Evolutionary conservation across 2,888 invertebrate genomes (phyloP).

Genomic region (Drosophila mercatorum): DNA sequence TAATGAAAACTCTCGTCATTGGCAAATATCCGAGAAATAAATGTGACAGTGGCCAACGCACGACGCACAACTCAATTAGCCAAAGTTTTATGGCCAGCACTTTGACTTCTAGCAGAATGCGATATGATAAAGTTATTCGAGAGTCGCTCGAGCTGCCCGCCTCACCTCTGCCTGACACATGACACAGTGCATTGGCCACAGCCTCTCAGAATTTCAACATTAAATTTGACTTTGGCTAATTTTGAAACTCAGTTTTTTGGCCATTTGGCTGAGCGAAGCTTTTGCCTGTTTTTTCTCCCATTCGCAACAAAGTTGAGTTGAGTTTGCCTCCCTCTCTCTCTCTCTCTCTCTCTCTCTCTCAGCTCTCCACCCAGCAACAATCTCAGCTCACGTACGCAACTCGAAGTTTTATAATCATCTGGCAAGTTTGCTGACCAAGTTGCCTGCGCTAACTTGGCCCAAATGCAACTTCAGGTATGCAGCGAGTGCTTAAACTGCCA

Average conservation of each 20-base stretch:
- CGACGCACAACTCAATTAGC: slow-evolving; percentile 53
- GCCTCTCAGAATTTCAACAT: slow-evolving; percentile 26
- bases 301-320: slow-evolving; percentile 40
- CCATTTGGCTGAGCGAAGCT: background rate
- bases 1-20: slow-evolving; percentile 11
- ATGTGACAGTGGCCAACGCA: slow-evolving; percentile 22
- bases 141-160: background rate
- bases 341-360: background rate
- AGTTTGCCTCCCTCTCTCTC: background rate
- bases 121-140: slow-evolving; percentile 35
- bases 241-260: slow-evolving; percentile 35
- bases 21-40: slow-evolving; percentile 1
- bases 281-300: background rate
- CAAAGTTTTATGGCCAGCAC: slow-evolving; percentile 20
- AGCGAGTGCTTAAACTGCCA: slow-evolving; percentile 5
- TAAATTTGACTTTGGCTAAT: slow-evolving; percentile 39
- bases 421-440: slow-evolving; percentile 47
- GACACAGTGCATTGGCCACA: slow-evolving; percentile 27
- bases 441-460: slow-evolving; percentile 44
- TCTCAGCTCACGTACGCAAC: slow-evolving; percentile 53
- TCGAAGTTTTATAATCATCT: slow-evolving; percentile 69
- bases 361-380: background rate
- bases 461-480: slow-evolving; percentile 32
- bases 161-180: slow-evolving; percentile 23
- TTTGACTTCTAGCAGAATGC: slow-evolving; percentile 23